phyloP scores from a whole-genome alignment of 2,113 vertebrate genomes.

The Leptocoma aspasia region DNA sequence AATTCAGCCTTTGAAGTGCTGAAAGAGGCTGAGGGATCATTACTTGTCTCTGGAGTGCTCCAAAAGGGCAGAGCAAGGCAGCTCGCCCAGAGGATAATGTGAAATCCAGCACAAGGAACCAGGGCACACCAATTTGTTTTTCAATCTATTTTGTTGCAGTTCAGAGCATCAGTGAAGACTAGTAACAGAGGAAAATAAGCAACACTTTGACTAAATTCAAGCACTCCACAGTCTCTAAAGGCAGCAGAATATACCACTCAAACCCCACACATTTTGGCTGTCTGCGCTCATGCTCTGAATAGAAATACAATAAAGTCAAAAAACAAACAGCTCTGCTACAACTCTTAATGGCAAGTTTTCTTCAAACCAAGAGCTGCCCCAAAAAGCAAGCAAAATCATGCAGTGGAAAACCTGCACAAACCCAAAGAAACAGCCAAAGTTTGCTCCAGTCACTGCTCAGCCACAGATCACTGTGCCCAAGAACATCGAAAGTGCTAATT shows the following conservation, averaged over 20 bases:
- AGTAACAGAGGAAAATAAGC: constrained; percentile 62
- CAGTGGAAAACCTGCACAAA: constrained; percentile 28
- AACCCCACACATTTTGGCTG: background rate
- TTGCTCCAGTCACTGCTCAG: background rate
- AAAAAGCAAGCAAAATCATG: constrained; percentile 2
- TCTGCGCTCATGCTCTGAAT: constrained; percentile 38
- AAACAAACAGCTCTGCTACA: constrained; percentile 37
- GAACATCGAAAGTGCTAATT: background rate
- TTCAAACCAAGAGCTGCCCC: constrained; percentile 7
- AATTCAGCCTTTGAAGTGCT: constrained; percentile 20
- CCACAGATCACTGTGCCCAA: background rate
- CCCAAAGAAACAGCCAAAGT: constrained; percentile 13
- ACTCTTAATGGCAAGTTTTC: constrained; percentile 7
- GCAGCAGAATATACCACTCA: constrained; percentile 12
- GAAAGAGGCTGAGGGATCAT: constrained; percentile 48
- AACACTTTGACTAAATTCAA: constrained; percentile 52
- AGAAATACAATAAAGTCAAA: constrained; percentile 53
- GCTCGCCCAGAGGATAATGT: background rate
- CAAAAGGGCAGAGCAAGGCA: constrained; percentile 3
- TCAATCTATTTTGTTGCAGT: constrained; percentile 73
- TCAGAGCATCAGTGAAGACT: constrained; percentile 61
- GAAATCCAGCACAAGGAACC: constrained; percentile 39
- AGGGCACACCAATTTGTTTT: constrained; percentile 70
- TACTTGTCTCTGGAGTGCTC: constrained; percentile 14
- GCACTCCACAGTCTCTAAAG: constrained; percentile 14